Evolutionary conservation across 2,888 invertebrate genomes (phyloP).

Genomic region (Phasia obesa): DNA sequence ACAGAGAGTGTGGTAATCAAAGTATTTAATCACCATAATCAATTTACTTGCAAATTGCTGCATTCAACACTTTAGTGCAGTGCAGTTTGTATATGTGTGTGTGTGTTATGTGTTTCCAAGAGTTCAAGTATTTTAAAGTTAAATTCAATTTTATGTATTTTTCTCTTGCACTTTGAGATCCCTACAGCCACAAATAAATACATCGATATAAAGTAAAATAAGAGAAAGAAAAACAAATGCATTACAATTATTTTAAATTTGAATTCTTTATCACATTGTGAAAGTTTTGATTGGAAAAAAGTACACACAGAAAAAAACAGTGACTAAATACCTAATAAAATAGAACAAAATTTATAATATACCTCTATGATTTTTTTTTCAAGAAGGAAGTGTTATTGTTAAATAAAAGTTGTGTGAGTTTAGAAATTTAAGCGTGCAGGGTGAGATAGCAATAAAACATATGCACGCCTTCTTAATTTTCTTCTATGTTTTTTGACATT

Average conservation of each 20-base stretch:
- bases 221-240: constrained; percentile 18
- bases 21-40: constrained; percentile 23
- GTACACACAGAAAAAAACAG: too few relatives aligned
- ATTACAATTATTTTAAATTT: constrained; percentile 42
- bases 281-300: constrained; percentile 15
- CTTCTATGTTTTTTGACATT: too few relatives aligned
- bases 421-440: too few relatives aligned
- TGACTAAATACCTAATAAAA: too few relatives aligned
- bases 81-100: not conserved
- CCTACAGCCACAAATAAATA: not conserved
- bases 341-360: too few relatives aligned
- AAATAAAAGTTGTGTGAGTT: too few relatives aligned
- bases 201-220: not conserved
- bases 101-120: too few relatives aligned
- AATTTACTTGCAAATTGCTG: constrained; percentile 25
- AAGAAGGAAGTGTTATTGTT: too few relatives aligned
- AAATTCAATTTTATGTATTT: not conserved
- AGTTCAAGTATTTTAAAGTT: not conserved
- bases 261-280: constrained; percentile 27
- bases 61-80: constrained; percentile 17
- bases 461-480: too few relatives aligned
- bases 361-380: too few relatives aligned
- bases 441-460: too few relatives aligned
- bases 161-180: not conserved
- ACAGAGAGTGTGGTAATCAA: not conserved